Evolutionary conservation across 2,888 invertebrate species (phyloP).

Genomic region (Eulithis prunata): DNA sequence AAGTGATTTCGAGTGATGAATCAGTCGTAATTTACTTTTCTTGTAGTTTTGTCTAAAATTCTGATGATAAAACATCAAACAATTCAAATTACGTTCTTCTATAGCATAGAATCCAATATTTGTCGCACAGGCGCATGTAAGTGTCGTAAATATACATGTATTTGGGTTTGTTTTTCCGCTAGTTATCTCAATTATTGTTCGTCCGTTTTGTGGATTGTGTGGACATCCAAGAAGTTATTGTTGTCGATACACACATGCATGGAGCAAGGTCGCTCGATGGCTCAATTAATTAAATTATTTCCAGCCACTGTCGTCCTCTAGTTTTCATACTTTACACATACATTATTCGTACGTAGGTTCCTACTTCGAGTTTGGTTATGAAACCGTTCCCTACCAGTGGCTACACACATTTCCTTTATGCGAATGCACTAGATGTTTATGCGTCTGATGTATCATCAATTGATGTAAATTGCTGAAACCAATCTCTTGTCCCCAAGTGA

Average conservation of each 20-base stretch:
- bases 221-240: constrained; percentile 58
- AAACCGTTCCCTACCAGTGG: constrained; percentile 52
- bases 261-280: constrained; percentile 62
- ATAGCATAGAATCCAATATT: not conserved
- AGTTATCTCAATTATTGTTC: constrained; percentile 42
- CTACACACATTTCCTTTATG: constrained; percentile 50
- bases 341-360: not conserved
- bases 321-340: constrained; percentile 8
- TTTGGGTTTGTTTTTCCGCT: constrained; percentile 25
- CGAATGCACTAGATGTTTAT: constrained; percentile 17
- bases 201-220: constrained; percentile 45
- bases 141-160: constrained; percentile 11
- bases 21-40: constrained; percentile 66
- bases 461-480: constrained; percentile 27
- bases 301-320: constrained; percentile 20
- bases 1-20: constrained; percentile 34
- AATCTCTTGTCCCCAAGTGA: not conserved
- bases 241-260: constrained; percentile 67
- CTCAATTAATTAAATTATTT: constrained; percentile 50
- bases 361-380: constrained; percentile 57
- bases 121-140: constrained; percentile 29
- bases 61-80: constrained; percentile 17
- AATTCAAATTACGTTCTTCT: constrained; percentile 6
- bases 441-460: constrained; percentile 26
- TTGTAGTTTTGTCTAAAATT: constrained; percentile 13